Evolutionary conservation across 2,888 invertebrate species (phyloP).

Genomic region (Lucinisca nassula): DNA sequence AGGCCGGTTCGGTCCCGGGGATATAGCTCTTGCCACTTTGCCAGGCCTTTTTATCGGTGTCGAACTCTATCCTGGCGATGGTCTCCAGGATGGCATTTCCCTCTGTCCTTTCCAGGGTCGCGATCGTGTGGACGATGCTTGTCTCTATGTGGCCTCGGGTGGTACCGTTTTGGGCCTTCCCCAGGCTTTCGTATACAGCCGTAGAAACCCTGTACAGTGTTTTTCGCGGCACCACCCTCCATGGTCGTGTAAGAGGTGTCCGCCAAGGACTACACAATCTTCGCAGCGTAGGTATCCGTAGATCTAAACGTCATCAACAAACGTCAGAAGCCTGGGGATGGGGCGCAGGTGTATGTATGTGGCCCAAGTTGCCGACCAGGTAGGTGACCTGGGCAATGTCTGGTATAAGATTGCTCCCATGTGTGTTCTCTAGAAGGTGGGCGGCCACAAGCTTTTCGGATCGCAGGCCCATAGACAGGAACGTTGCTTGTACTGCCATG

Average conservation of each 20-base stretch:
- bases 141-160: slow-evolving; percentile 22
- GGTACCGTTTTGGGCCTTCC: too few species aligned
- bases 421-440: too few species aligned
- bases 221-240: neutral
- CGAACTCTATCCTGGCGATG: neutral
- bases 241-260: neutral
- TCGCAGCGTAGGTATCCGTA: neutral
- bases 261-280: slow-evolving; percentile 5
- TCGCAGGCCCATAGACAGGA: too few species aligned
- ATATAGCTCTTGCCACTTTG: neutral
- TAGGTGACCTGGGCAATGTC: too few species aligned
- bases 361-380: slow-evolving; percentile 9
- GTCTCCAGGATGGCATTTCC: neutral
- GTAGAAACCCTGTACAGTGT: neutral
- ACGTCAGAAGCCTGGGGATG: too few species aligned
- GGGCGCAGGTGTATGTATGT: slow-evolving; percentile 11
- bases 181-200: neutral
- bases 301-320: neutral
- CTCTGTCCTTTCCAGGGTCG: neutral
- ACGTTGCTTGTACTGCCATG: too few species aligned
- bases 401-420: too few species aligned
- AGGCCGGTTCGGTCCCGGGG: neutral
- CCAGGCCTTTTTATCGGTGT: neutral
- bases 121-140: slow-evolving; percentile 22
- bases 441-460: too few species aligned